A percentile compares a stretch with the other conserved stretches of the same genome.
phyloP scores from a whole-genome alignment of 2,888 invertebrate genomes.

The Parnassius glacialis region DNA sequence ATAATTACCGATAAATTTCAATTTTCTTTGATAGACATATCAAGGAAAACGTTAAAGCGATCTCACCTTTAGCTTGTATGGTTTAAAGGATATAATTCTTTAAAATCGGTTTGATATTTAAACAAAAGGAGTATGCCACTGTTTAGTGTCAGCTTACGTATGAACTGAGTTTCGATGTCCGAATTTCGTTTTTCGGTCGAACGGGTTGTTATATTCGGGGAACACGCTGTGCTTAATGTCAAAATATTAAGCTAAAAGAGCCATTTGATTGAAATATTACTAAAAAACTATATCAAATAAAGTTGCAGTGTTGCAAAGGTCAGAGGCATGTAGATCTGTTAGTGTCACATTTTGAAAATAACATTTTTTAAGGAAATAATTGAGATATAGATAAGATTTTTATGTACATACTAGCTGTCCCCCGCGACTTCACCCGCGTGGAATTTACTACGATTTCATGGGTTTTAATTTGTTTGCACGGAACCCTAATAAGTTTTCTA shows the following conservation, averaged over 20 bases:
- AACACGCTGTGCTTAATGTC: conserved; percentile 37
- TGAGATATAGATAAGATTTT: too few species aligned
- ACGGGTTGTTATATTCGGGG: conserved; percentile 53
- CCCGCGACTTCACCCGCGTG: too few species aligned
- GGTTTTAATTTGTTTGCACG: too few species aligned
- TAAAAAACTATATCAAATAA: conserved; percentile 12
- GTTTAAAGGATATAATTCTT: conserved; percentile 3
- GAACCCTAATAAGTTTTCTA: too few species aligned
- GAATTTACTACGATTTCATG: too few species aligned
- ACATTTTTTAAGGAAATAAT: too few species aligned
- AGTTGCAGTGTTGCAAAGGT: too few species aligned
- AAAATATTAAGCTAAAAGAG: conserved; percentile 30
- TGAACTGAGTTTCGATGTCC: conserved; percentile 66
- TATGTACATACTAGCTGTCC: too few species aligned
- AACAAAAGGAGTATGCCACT: conserved; percentile 61
- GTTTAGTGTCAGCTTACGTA: conserved; percentile 72
- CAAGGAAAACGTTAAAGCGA: conserved; percentile 15
- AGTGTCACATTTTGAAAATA: too few species aligned
- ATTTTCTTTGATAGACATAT: conserved; percentile 21
- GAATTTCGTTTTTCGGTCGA: conserved; percentile 56
- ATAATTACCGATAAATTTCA: conserved; percentile 1
- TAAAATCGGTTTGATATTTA: conserved; percentile 38
- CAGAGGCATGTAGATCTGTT: too few species aligned
- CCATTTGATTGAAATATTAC: conserved; percentile 14
- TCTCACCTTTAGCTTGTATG: conserved; percentile 27